Evolutionary conservation across 2,113 vertebrate species (phyloP).

Genomic region (Mastomys natalensis): DNA sequence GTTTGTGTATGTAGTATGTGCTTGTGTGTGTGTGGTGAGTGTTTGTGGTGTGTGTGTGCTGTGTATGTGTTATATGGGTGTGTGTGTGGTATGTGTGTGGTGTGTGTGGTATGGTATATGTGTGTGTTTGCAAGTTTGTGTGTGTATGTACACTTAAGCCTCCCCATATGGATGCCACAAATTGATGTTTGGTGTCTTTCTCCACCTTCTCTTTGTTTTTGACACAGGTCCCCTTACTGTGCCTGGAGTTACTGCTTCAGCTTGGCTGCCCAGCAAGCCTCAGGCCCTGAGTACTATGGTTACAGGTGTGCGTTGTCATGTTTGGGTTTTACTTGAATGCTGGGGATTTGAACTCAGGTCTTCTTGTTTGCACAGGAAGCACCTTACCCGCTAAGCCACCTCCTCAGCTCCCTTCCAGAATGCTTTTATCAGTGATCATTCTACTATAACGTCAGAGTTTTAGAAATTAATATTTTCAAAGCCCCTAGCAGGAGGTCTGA

Average conservation of each 20-base stretch:
- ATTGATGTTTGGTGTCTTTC: not conserved
- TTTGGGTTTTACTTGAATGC: not conserved
- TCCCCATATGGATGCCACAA: not conserved
- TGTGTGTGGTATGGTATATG: not conserved
- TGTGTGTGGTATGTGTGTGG: not conserved
- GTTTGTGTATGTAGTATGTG: too few species aligned
- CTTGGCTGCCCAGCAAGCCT: not conserved
- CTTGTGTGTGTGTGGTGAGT: not conserved
- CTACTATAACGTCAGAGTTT: not conserved
- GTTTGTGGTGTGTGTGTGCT: not conserved
- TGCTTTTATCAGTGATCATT: slow-evolving; percentile 34
- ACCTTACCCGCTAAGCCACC: not conserved
- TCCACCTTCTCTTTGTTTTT: not conserved
- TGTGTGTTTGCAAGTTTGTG: not conserved
- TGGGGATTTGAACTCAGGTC: not conserved
- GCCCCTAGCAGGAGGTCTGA: not conserved
- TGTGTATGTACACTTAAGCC: not conserved
- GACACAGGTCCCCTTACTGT: not conserved
- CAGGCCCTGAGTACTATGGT: not conserved
- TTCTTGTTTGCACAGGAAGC: not conserved
- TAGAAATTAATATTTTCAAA: slow-evolving; percentile 17
- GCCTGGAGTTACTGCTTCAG: not conserved
- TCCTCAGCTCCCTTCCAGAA: not conserved
- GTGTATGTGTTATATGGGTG: too few species aligned
- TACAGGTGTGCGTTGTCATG: not conserved